Percentiles rank a stretch among this genome's conserved stretches.
Conservation (phyloP, 2,113 vertebrate species). For the Synchiropus splendidus region DNA sequence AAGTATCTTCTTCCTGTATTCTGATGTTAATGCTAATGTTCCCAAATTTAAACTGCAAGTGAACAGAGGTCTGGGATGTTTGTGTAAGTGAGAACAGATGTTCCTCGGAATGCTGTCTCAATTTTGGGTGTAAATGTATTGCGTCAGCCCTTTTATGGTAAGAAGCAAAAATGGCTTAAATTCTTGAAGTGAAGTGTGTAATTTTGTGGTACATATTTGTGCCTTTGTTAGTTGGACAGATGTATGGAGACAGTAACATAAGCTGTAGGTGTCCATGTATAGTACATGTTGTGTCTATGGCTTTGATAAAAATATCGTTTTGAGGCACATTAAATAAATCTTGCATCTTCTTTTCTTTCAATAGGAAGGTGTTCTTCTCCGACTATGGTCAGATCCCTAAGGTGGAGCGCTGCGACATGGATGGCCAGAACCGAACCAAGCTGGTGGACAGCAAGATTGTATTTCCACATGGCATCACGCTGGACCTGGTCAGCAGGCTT, state of each 20-base stretch:
- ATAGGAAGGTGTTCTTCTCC: slow-evolving; percentile 97
- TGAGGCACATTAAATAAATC: too few relatives aligned
- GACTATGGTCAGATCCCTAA: slow-evolving; percentile 98
- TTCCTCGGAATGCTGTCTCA: slow-evolving; percentile 11
- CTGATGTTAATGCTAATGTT: too few relatives aligned
- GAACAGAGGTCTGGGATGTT: slow-evolving; percentile 13
- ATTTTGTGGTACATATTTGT: slow-evolving; percentile 6
- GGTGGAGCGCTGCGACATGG: slow-evolving; percentile 96
- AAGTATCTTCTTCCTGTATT: too few relatives aligned
- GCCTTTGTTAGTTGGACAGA: slow-evolving; percentile 1
- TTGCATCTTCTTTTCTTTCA: too few relatives aligned
- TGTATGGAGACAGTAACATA: too few relatives aligned
- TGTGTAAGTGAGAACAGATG: slow-evolving; percentile 40
- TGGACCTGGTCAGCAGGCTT: slow-evolving; percentile 89
- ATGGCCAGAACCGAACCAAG: slow-evolving; percentile 94
- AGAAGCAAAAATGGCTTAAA: slow-evolving; percentile 17
- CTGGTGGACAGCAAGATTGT: slow-evolving; percentile 97
- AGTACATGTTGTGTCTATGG: too few relatives aligned
- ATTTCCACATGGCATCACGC: slow-evolving; percentile 89
- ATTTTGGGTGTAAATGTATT: slow-evolving; percentile 23
- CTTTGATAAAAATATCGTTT: too few relatives aligned
- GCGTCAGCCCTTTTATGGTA: slow-evolving; percentile 19
- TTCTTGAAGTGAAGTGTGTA: slow-evolving; percentile 14
- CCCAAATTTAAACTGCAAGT: neutral
- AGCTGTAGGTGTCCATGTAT: too few relatives aligned